Evolutionary conservation across 2,888 invertebrate species (phyloP), one percentile per base, ranked within the genome.

Genomic region (Psylliodes chrysocephalus): DNA sequence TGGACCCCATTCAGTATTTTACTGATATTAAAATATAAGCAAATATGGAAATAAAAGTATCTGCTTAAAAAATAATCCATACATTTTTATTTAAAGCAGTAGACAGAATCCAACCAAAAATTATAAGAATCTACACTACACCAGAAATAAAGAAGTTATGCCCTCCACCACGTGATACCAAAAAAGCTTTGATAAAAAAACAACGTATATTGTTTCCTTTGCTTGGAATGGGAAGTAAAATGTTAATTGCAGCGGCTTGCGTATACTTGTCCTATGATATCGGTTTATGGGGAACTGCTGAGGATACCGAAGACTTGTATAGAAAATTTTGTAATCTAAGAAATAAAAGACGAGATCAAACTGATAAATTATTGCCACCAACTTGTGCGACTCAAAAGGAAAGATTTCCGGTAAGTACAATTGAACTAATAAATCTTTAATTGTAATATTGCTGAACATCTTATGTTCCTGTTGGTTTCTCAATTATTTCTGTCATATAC

Each of bases 241-340:
- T 79, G 2, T 73, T 75, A 1, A 63, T 83, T 25, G 81, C 80
- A 0, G 78, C 75, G 6, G 82, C 80, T 15, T 72, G 82, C 12
- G 73, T 84, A 40, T 84, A 82, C 64, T 79, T 82, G 73, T 82
- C 82, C 0, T 79, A 78, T 12, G 77, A 81, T 63, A 78, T 83
- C 62, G 84, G 84, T 8, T 63, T 85, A 7, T 85, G 85, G 85
- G 83, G 84, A 0, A 78, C 77, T 54, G 71, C 80, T 5, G 74
- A 75, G 18, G 77, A 82, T 47, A 81, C 82, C 6, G 82, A 83
- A 67, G 73, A 81, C 8, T 65, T 84, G 17, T 84, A 82, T 66
- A 69, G 67, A 14, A 73, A 66, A 12, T 70, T 76, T 8, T 78
- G 79, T 30, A 63, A 71, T 0, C 47, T 70, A 1, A 65, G 73